Percentiles rank a stretch among this genome's conserved stretches.
Evolutionary conservation across 1,140 invertebrate species (phyloP).

Genomic region (Zaprionus capensis): DNA sequence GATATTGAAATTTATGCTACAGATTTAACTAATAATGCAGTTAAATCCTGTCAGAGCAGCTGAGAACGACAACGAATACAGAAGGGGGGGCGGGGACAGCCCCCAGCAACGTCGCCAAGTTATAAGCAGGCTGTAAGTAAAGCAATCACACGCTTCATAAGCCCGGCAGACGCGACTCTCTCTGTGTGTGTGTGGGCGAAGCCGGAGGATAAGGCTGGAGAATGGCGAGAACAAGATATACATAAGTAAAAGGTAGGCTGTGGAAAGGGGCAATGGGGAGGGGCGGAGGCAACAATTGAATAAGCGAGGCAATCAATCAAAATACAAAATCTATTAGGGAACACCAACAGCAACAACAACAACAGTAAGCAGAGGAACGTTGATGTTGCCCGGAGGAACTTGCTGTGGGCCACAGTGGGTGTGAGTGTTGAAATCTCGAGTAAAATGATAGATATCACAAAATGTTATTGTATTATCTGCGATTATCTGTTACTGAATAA

Average conservation of each 20-base stretch:
- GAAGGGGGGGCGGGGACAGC: background rate
- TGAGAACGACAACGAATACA: background rate
- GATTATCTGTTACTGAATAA: background rate
- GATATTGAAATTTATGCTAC: constrained; percentile 81
- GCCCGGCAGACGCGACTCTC: constrained; percentile 69
- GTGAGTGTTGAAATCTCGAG: background rate
- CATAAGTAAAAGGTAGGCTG: background rate
- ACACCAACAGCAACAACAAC: constrained; percentile 33
- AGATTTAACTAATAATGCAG: constrained; percentile 81
- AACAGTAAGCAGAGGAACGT: constrained; percentile 45
- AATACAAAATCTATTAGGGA: constrained; percentile 81
- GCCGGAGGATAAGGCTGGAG: background rate
- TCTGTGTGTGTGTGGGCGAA: background rate
- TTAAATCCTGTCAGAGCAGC: constrained; percentile 73
- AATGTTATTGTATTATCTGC: background rate
- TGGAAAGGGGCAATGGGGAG: background rate
- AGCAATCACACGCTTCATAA: constrained; percentile 82
- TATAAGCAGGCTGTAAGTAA: constrained; percentile 71
- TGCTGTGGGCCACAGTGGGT: constrained; percentile 43
- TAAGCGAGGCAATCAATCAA: constrained; percentile 83
- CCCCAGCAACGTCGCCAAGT: constrained; percentile 29
- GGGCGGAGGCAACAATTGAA: constrained; percentile 66
- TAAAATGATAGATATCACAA: background rate
- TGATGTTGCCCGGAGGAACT: constrained; percentile 54
- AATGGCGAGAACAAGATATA: constrained; percentile 4